Evolutionary conservation across 2,113 vertebrate species (phyloP).

Genomic region (Okapia johnstoni): DNA sequence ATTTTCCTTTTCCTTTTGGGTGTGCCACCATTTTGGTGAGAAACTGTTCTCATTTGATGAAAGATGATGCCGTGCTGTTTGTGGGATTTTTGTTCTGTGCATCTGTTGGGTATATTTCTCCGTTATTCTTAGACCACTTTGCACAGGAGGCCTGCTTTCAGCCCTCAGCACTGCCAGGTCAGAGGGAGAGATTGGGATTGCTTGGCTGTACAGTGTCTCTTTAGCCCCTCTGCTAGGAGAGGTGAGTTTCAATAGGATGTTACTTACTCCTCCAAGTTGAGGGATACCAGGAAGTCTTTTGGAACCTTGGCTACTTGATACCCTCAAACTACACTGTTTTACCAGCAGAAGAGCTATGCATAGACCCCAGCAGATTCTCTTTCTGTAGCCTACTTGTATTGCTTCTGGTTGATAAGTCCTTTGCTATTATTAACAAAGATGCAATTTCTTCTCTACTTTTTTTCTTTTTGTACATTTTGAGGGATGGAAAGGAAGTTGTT

Average conservation of each 20-base stretch:
- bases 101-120: neutral
- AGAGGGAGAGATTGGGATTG: neutral
- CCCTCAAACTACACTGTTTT: neutral
- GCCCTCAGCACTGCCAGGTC: neutral
- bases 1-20: neutral
- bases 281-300: neutral
- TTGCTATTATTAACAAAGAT: neutral
- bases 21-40: neutral
- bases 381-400: neutral
- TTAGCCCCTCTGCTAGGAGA: neutral
- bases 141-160: neutral
- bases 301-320: neutral
- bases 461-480: conserved; percentile 15
- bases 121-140: neutral
- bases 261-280: neutral
- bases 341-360: neutral
- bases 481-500: conserved; percentile 2
- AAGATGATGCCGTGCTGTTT: neutral
- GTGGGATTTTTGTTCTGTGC: neutral
- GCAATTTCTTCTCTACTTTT: neutral
- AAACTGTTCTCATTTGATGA: neutral
- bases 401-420: neutral
- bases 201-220: neutral
- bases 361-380: neutral
- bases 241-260: neutral